phyloP scores from a whole-genome alignment of 2,797 vertebrate genomes.

The Gymnocypris eckloni region DNA sequence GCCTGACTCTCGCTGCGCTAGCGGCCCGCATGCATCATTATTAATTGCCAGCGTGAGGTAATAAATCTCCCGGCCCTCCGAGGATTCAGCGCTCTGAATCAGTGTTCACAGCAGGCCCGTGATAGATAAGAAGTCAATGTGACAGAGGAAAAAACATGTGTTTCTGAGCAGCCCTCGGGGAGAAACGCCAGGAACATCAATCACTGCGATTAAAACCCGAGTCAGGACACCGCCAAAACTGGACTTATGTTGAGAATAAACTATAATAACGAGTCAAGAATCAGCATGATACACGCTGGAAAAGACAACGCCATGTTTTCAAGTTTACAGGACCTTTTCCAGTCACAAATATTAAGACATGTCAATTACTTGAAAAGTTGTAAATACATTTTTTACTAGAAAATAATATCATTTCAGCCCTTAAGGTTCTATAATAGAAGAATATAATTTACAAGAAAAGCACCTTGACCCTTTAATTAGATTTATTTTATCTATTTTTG shows the following conservation, averaged over 20 bases:
- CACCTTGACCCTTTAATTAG: background rate
- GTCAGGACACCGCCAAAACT: background rate
- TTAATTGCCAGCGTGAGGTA: conserved; percentile 77
- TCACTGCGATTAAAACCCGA: background rate
- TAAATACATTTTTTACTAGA: background rate
- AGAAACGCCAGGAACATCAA: background rate
- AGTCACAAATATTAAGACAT: background rate
- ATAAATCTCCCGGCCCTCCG: conserved; percentile 76
- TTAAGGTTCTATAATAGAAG: background rate
- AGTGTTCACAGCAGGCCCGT: conserved; percentile 72
- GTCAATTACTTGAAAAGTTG: background rate
- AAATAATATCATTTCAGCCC: background rate
- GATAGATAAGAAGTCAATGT: conserved; percentile 72
- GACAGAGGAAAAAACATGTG: conserved; percentile 55
- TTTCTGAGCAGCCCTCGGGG: conserved; percentile 16
- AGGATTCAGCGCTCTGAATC: conserved; percentile 73
- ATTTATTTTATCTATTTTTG: background rate
- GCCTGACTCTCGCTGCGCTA: conserved; percentile 69
- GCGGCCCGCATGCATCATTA: conserved; percentile 70
- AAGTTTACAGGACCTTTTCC: background rate
- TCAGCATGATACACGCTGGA: background rate
- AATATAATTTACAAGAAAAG: background rate
- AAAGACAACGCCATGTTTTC: background rate
- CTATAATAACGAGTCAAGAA: background rate
- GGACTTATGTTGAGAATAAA: conserved; percentile 2